Percentiles rank a stretch among this genome's conserved stretches.
These are phyloP conservation scores for Helicoverpa zea DNA, from an alignment of 1,140 invertebrate genomes.

Conservation along the genomic window DNA sequence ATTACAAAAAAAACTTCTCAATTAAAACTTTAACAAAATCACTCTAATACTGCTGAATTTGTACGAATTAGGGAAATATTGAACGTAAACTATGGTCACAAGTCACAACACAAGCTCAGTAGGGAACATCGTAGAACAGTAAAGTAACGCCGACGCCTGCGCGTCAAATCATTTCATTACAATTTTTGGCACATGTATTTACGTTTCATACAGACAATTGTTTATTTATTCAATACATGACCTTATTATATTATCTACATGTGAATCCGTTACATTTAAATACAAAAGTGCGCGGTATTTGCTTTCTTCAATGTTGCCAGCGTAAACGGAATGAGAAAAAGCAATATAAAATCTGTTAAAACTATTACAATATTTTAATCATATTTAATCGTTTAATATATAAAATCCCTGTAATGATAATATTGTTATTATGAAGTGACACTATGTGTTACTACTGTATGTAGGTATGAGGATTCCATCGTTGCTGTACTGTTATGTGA, in stretches of 20 bases:
- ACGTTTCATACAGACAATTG: slow-evolving; percentile 61
- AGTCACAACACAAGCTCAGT: slow-evolving; percentile 67
- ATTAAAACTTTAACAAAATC: slow-evolving; percentile 87
- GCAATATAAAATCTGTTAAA: slow-evolving; percentile 78
- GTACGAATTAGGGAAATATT: slow-evolving; percentile 84
- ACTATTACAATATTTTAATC: slow-evolving; percentile 83
- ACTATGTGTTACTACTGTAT: slow-evolving; percentile 74
- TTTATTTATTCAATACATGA: slow-evolving; percentile 62
- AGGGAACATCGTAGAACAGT: slow-evolving; percentile 5
- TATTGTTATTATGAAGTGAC: slow-evolving; percentile 84
- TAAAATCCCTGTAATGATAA: slow-evolving; percentile 87
- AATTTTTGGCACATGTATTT: slow-evolving; percentile 80
- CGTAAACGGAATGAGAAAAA: slow-evolving; percentile 71
- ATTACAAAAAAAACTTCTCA: slow-evolving; percentile 79
- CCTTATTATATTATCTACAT: slow-evolving; percentile 63
- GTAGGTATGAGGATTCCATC: slow-evolving; percentile 58
- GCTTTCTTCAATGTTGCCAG: slow-evolving; percentile 49
- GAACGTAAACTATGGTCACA: slow-evolving; percentile 74
- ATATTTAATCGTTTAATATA: slow-evolving; percentile 73
- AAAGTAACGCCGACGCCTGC: slow-evolving; percentile 25
- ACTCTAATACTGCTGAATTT: slow-evolving; percentile 86
- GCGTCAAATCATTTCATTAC: slow-evolving; percentile 44
- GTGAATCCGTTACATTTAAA: slow-evolving; percentile 59
- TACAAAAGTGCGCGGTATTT: slow-evolving; percentile 58
- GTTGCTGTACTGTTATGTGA: slow-evolving; percentile 75